A percentile compares a stretch with the other conserved stretches of the same genome.
These are phyloP conservation scores for Limenitis camilla DNA, from an alignment of 2,888 invertebrate species.

Conservation along the genomic window DNA sequence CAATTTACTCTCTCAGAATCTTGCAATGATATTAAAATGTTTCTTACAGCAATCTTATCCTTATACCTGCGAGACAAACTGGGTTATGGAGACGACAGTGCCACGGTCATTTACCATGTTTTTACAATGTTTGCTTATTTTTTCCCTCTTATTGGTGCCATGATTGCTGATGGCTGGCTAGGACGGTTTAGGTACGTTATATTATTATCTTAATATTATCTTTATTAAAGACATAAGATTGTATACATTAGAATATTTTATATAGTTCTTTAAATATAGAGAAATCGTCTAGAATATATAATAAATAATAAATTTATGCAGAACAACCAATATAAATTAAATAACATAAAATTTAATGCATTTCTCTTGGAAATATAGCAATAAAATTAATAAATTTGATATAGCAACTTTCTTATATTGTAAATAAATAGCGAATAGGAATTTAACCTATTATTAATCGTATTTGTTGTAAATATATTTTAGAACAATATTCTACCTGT, in stretches of 20 bases:
- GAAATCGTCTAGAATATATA: no score
- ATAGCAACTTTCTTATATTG: neutral
- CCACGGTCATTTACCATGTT: conserved; percentile 91
- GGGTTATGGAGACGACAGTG: conserved; percentile 79
- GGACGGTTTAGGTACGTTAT: conserved; percentile 84
- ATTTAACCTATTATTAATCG: neutral
- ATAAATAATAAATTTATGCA: no score
- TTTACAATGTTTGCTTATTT: conserved; percentile 94
- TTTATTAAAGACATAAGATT: no score
- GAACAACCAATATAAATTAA: no score
- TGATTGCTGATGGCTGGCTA: conserved; percentile 92
- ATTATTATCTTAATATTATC: neutral
- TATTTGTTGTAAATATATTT: conserved; percentile 30
- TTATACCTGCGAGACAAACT: conserved; percentile 90
- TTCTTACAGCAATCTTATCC: conserved; percentile 88
- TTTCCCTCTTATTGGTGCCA: conserved; percentile 92
- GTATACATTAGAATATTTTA: no score
- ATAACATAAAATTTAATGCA: no score
- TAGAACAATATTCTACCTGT: conserved; percentile 90
- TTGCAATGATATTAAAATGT: no score
- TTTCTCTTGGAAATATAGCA: no score
- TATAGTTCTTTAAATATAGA: no score
- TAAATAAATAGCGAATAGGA: neutral
- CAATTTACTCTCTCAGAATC: no score
- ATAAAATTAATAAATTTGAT: no score